Evolutionary conservation across 2,888 invertebrate genomes (phyloP), one percentile per base, ranked within the genome.

Genomic region (Dicyrtomina minuta): DNA sequence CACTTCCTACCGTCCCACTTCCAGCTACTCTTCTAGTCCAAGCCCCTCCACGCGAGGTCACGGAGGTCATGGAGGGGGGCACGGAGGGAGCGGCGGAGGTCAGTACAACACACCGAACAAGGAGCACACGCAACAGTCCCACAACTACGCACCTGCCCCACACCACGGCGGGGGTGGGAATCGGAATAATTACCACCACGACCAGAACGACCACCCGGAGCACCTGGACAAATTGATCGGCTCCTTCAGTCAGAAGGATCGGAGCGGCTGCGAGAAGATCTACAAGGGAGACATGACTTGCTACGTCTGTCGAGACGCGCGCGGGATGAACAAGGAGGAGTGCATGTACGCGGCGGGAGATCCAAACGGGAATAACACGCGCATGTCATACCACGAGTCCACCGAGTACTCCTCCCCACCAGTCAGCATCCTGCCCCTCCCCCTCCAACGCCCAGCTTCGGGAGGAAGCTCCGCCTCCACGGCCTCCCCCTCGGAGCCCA

Each of bases 231-330:
- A 87, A 79, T 88, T 89, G 61, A 82, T 90, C 74, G 88, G 88
- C 15, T 89, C 89, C 78, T 90, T 90, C 78, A 86, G 86, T 72
- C 86, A 87, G 79, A 89, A 89, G 80, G 90, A 90, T 79, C 84
- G 89, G 75, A 87, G 88, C 27, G 77, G 75, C 4, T 91, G 91
- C 80, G 88, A 89, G 79, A 89, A 88, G 80, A 85, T 88, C 0
- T 84, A 86, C 72, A 88, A 88, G 79, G 88, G 89, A 76, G 88
- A 89, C 49, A 89, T 90, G 89, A 90, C 89, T 0, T 91, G 91
- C 80, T 90, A 87, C 80, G 85, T 88, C 76, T 91, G 91, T 80
- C 82, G 89, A 90, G 89, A 90, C 78, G 85, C 87, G 75, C 85
- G 86, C 61, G 90, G 90, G 0, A 83, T 88, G 61, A 88, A 88